Base-by-base conservation (phyloP, 1,140 invertebrate species). In the Philotrypesis tridentata region DNA sequence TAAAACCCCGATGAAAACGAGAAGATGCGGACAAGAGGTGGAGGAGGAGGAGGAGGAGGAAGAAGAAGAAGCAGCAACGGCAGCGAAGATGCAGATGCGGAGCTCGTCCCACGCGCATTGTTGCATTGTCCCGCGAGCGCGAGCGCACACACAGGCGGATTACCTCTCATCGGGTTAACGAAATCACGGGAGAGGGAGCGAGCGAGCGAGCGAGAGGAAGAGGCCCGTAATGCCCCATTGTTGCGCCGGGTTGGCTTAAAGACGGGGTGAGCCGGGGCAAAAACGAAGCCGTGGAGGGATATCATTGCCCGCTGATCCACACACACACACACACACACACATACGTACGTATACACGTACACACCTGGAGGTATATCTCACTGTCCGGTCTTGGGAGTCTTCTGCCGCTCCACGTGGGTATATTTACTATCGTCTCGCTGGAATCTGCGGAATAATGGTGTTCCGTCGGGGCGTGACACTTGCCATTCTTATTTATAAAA, bases 121-220 rank as follows among this genome's bases (percentile, higher is more conserved):
- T 87, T 87, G 85, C 83, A 87, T 87, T 87, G 86, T 87, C 84
- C 85, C 31, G 65, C 12, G 40, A n/a, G n/a, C n/a, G n/a, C n/a
- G n/a, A n/a, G n/a, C n/a, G n/a, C n/a, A n/a, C 37, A 55, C 55
- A 55, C 63, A 70, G 71, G 83, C 80, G 85, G 84, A 86, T 87
- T 87, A 85, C 82, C 87, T 85, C 85, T 87, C 87, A 85, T 87
- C 87, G 83, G 80, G 84, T 85, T 85, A 85, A 87, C 85, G 84
- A 85, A 85, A 86, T 86, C 84, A 83, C 82, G 83, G 83, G n/a
- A 43, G 55, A 23, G 63, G 43, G 63, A 33, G 61, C 61, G 48
- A 23, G 25, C 25, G 74, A 11, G 60, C n/a, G n/a, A 76, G 61
- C 25, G 74, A 61, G 55, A 63, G 73, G 33, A 23, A 63, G 73